Evolutionary conservation across 2,113 vertebrate species (phyloP), one percentile per base, ranked within the genome.

Genomic region (Leptosomus discolor): DNA sequence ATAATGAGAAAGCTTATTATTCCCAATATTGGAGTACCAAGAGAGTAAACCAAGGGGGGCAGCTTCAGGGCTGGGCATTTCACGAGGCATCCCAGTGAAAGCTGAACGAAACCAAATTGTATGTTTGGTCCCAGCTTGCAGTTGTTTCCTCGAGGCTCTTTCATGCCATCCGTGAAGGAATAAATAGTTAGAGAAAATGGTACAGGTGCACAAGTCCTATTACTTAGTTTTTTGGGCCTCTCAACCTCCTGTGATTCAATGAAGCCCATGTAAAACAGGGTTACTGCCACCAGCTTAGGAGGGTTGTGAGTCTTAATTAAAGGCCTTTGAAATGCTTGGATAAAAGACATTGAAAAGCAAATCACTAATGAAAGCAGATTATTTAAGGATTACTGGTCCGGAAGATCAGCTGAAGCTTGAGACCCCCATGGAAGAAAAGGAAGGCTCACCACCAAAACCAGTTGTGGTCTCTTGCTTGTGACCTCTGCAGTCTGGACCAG

Each of bases 61-160:
- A 54, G 39, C 37, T 37, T 34, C 57, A 71, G 27, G n/a, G n/a
- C 21, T 24, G 36, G 41, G 53, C 0, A 0, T 61, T 84, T 37
- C 50, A 5, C 12, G 37, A 65, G 10, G 7, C 45, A 46, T 78
- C 45, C 29, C 12, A n/a, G 51, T 3, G 10, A 58, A 58, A 45
- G 12, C 6, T 18, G 63, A 82, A 56, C 9, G 14, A 64, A 82
- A 39, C 21, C 82, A 36, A 16, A 12, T 46, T 7, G 23, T 26
- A 5, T 11, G 21, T 23, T 63, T 64, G 48, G 39, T 75, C 56
- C 56, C 0, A 0, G 48, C 27, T 63, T 45, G 27, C 1, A 1
- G 48, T 21, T 64, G 43, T 9, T 88, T 9, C 70, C 41, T 21
- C 0, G 1, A n/a, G 41, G 56, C 63, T 77, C 11, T 70, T 82